A percentile compares a stretch with the other conserved stretches of the same genome.
phyloP scores from a whole-genome alignment of 2,888 invertebrate species.

The Luffia ferchaultella region DNA sequence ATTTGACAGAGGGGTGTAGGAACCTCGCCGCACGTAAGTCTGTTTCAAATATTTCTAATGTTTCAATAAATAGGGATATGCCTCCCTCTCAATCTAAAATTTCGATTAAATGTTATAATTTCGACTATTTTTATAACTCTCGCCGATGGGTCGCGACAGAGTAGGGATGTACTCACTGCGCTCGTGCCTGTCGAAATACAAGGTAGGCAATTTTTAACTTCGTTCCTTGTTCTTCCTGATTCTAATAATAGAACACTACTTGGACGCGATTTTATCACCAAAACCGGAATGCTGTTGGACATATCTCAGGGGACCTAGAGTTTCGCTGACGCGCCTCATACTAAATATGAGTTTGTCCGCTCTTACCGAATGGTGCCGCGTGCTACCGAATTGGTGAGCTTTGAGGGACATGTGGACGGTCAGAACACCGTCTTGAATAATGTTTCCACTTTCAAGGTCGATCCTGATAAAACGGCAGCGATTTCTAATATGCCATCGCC shows the following conservation, averaged over 20 bases:
- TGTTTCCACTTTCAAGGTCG: conserved; percentile 9
- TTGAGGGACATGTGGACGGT: conserved; percentile 21
- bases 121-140: neutral
- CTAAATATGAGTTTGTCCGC: neutral
- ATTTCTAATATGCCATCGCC: conserved; percentile 18
- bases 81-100: neutral
- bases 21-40: neutral
- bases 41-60: neutral
- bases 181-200: neutral
- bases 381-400: conserved; percentile 21
- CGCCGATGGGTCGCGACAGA: neutral
- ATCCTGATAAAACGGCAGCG: conserved; percentile 22
- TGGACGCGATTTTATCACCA: conserved; percentile 18
- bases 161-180: neutral
- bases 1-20: neutral
- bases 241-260: neutral
- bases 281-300: conserved; percentile 18
- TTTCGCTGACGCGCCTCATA: conserved; percentile 18
- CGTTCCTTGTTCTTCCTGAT: neutral
- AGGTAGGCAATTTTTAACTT: neutral
- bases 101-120: neutral
- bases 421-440: conserved; percentile 17
- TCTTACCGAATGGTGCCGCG: conserved; percentile 17
- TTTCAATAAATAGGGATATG: neutral
- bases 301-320: conserved; percentile 19